phyloP scores from a whole-genome alignment of 2,888 invertebrate genomes.

The Plemyria rubiginata region DNA sequence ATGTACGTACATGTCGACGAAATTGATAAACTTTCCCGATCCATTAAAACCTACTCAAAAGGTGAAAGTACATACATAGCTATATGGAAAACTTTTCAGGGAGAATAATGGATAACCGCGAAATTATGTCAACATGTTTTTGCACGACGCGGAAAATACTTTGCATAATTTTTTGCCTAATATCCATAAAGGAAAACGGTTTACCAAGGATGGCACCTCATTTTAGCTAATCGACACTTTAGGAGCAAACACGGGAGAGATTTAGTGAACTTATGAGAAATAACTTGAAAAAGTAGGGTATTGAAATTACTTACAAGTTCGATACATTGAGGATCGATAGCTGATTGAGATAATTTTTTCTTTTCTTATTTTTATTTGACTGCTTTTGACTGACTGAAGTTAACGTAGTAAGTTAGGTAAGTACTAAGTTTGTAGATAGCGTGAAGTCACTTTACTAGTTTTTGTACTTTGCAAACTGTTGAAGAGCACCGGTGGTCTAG shows the following conservation, averaged over 20 bases:
- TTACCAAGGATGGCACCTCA: conserved; percentile 5
- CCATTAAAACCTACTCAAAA: background rate
- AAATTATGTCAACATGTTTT: conserved; percentile 15
- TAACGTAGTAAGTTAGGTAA: too few species aligned
- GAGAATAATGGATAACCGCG: background rate
- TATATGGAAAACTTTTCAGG: conserved; percentile 4
- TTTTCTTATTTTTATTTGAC: too few species aligned
- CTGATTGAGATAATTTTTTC: too few species aligned
- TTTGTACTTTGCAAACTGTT: too few species aligned
- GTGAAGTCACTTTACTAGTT: too few species aligned
- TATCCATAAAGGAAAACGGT: conserved; percentile 17
- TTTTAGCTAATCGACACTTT: conserved; percentile 7
- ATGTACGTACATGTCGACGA: too few species aligned
- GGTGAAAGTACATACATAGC: background rate
- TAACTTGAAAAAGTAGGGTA: background rate
- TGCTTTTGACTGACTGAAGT: too few species aligned
- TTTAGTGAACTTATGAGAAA: background rate
- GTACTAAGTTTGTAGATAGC: too few species aligned
- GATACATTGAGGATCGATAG: too few species aligned
- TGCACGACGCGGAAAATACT: conserved; percentile 11
- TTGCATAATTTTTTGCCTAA: conserved; percentile 15
- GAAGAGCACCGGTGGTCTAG: too few species aligned
- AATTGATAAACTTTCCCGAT: too few species aligned
- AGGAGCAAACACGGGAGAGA: background rate
- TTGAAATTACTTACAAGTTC: too few species aligned